Percentiles rank a stretch among this genome's conserved stretches.
Conservation (phyloP, 2,888 invertebrate species). For the Hymenopus coronatus region DNA sequence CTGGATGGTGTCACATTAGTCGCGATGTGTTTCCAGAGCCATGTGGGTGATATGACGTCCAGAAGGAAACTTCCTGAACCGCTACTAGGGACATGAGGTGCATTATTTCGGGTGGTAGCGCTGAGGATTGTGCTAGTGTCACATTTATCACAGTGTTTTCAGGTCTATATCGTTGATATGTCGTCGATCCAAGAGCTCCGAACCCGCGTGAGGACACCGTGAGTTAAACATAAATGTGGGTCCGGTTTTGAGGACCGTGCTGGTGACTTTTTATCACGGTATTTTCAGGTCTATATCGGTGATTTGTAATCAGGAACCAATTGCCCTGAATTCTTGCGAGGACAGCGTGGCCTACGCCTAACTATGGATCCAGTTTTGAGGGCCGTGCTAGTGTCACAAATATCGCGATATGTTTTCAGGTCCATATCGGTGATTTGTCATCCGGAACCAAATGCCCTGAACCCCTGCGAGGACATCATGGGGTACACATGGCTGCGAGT, state of each 20-base stretch:
- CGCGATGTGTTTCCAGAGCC: too few species aligned
- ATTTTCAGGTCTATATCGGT: constrained; percentile 50
- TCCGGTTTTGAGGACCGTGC: neutral
- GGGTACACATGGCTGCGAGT: constrained; percentile 73
- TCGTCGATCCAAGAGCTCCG: too few species aligned
- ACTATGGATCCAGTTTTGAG: constrained; percentile 80
- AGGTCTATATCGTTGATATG: too few species aligned
- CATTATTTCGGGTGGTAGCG: too few species aligned
- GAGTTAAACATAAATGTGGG: too few species aligned
- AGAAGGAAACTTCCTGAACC: too few species aligned
- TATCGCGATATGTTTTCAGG: constrained; percentile 35
- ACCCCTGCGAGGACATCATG: constrained; percentile 90
- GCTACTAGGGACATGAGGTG: too few species aligned
- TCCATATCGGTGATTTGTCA: constrained; percentile 61
- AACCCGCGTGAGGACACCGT: neutral
- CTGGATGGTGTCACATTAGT: too few species aligned
- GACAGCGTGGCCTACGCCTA: constrained; percentile 83
- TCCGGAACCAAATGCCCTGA: constrained; percentile 75
- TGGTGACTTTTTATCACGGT: neutral
- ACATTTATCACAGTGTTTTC: too few species aligned
- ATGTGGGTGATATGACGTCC: too few species aligned
- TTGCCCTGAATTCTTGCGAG: constrained; percentile 84
- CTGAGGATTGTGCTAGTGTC: too few species aligned
- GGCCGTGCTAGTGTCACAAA: constrained; percentile 62
- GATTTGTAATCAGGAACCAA: constrained; percentile 69